Percentiles rank a stretch among this genome's conserved stretches.
Conservation (phyloP, 2,113 vertebrate species). For the Scophthalmus maximus region DNA sequence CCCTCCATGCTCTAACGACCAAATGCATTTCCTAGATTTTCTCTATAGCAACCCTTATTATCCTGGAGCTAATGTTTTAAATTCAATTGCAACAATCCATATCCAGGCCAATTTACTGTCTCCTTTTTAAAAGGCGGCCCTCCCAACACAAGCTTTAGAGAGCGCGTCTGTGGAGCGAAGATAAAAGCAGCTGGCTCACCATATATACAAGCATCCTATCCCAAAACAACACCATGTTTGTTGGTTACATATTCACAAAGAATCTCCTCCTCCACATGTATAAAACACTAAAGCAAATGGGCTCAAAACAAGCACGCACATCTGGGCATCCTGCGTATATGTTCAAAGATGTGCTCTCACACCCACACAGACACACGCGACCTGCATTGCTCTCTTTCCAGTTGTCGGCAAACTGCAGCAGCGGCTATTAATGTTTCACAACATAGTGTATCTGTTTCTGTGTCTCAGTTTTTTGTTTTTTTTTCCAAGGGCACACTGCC, state of each 20-base stretch:
- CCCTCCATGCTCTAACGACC: constrained; percentile 76
- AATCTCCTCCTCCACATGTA: constrained; percentile 66
- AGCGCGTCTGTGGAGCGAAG: constrained; percentile 81
- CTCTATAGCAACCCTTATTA: constrained; percentile 75
- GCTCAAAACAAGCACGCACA: constrained; percentile 54
- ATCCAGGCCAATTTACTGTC: constrained; percentile 82
- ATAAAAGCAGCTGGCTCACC: constrained; percentile 82
- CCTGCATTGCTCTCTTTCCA: constrained; percentile 67
- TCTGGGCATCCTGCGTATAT: constrained; percentile 38
- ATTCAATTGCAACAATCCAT: constrained; percentile 83
- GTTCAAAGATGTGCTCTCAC: constrained; percentile 34
- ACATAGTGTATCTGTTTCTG: constrained; percentile 76
- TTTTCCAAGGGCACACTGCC: constrained; percentile 74
- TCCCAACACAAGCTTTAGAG: constrained; percentile 67
- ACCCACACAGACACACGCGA: constrained; percentile 37
- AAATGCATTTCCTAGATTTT: constrained; percentile 82
- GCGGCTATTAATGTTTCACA: constrained; percentile 91
- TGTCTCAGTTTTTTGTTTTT: constrained; percentile 17
- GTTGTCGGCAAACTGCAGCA: constrained; percentile 82
- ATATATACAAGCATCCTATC: constrained; percentile 44
- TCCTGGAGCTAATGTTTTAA: constrained; percentile 83
- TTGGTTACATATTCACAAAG: constrained; percentile 64
- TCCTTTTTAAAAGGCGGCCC: constrained; percentile 64
- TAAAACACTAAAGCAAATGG: constrained; percentile 68
- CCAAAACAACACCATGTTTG: constrained; percentile 65